Conservation (phyloP, 2,888 invertebrate genomes). For the Plemyria rubiginata region DNA sequence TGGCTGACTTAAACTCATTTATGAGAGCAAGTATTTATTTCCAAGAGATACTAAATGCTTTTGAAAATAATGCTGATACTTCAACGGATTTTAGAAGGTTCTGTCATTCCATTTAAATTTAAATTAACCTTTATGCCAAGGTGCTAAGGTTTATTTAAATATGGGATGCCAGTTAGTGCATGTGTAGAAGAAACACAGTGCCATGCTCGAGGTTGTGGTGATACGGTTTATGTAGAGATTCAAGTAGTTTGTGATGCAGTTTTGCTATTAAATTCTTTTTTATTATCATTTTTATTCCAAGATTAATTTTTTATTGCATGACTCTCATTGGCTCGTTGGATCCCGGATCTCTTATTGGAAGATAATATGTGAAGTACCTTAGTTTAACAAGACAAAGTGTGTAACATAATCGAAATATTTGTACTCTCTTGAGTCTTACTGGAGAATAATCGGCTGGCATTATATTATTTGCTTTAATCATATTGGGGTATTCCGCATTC, state of each 20-base stretch:
- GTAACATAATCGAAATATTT: no score
- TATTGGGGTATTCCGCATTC: no score
- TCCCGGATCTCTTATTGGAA: slow-evolving; percentile 39
- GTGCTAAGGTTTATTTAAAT: slow-evolving; percentile 23
- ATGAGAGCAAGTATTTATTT: slow-evolving; percentile 16
- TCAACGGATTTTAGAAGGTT: slow-evolving; percentile 29
- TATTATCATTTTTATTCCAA: slow-evolving; percentile 62
- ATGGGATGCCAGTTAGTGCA: slow-evolving; percentile 69
- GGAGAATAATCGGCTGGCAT: no score
- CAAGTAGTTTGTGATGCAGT: slow-evolving; percentile 78
- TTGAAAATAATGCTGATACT: slow-evolving; percentile 26
- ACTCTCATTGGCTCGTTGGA: slow-evolving; percentile 60
- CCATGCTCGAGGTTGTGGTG: slow-evolving; percentile 81
- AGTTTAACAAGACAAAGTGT: no score
- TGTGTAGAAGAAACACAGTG: slow-evolving; percentile 77
- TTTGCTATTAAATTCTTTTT: slow-evolving; percentile 73
- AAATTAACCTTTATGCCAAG: slow-evolving; percentile 14
- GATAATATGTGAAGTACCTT: no score
- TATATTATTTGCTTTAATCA: no score
- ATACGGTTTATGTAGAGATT: slow-evolving; percentile 56
- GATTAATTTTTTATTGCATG: slow-evolving; percentile 65
- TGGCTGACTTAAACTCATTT: slow-evolving; percentile 31
- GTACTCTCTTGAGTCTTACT: no score
- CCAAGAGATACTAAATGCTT: slow-evolving; percentile 1
- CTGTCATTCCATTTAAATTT: slow-evolving; percentile 22